A percentile compares a stretch with the other conserved stretches of the same genome.
Conservation (phyloP, 2,113 vertebrate genomes). For the Ascaphus truei region DNA sequence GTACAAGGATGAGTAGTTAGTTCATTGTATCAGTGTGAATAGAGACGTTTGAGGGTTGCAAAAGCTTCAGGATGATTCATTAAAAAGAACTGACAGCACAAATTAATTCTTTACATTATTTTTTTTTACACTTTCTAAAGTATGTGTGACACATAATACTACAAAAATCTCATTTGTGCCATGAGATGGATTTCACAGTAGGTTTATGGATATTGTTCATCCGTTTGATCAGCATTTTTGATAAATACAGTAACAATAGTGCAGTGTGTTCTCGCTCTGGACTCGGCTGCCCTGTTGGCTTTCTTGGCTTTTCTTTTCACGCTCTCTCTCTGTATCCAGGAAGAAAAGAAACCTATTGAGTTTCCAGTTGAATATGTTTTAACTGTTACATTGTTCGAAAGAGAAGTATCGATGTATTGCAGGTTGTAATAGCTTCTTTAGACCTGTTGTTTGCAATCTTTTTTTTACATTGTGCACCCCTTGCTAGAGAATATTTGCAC, state of each 20-base stretch:
- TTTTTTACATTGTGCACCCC: too few species aligned
- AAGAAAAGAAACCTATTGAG: background rate
- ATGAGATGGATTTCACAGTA: constrained; percentile 18
- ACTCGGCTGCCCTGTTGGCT: constrained; percentile 6
- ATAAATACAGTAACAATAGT: constrained; percentile 22
- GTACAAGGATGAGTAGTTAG: constrained; percentile 28
- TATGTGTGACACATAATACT: background rate
- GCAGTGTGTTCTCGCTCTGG: background rate
- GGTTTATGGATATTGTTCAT: constrained; percentile 14
- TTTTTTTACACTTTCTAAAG: background rate
- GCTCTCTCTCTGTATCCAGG: background rate
- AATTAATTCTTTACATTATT: constrained; percentile 15
- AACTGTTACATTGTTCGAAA: constrained; percentile 4
- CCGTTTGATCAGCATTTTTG: background rate
- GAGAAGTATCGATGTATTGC: constrained; percentile 20
- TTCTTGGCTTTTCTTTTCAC: constrained; percentile 13
- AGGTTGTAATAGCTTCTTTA: background rate
- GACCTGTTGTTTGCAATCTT: too few species aligned
- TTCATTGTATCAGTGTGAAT: constrained; percentile 19
- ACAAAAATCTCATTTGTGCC: background rate
- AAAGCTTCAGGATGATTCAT: background rate
- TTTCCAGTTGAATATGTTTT: constrained; percentile 10
- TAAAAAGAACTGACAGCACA: constrained; percentile 5
- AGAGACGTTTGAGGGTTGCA: background rate
- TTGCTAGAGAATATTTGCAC: too few species aligned